Evolutionary conservation across 1,140 invertebrate species (phyloP).

Genomic region (Drosophila biarmipes): DNA sequence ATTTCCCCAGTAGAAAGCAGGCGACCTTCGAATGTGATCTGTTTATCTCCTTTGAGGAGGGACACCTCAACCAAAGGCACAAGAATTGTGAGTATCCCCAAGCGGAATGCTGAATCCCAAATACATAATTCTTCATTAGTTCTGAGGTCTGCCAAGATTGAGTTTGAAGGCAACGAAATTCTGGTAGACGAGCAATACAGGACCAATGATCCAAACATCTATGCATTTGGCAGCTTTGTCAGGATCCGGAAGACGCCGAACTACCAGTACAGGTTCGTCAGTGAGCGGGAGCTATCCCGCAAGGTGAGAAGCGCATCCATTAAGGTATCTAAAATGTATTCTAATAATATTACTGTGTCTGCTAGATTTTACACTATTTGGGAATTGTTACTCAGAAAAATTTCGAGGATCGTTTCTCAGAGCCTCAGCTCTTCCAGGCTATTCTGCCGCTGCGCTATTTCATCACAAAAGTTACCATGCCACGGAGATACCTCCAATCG

Average conservation of each 20-base stretch:
- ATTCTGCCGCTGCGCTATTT: constrained; percentile 50
- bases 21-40: constrained; percentile 56
- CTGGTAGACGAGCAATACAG: constrained; percentile 49
- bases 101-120: neutral
- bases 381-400: neutral
- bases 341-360: neutral
- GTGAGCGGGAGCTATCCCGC: constrained; percentile 36
- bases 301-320: constrained; percentile 37
- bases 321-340: neutral
- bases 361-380: constrained; percentile 56
- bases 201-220: constrained; percentile 69
- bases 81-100: constrained; percentile 29
- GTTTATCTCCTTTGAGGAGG: constrained; percentile 62
- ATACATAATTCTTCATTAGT: neutral
- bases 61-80: constrained; percentile 7
- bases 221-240: constrained; percentile 58
- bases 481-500: constrained; percentile 53
- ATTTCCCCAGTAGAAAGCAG: neutral
- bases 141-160: constrained; percentile 11
- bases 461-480: constrained; percentile 67
- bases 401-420: constrained; percentile 46
- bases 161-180: constrained; percentile 6
- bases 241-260: constrained; percentile 34
- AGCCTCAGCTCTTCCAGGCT: constrained; percentile 53
- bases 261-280: constrained; percentile 59